Conservation (phyloP, 2,888 invertebrate genomes). For the Mantis religiosa region DNA sequence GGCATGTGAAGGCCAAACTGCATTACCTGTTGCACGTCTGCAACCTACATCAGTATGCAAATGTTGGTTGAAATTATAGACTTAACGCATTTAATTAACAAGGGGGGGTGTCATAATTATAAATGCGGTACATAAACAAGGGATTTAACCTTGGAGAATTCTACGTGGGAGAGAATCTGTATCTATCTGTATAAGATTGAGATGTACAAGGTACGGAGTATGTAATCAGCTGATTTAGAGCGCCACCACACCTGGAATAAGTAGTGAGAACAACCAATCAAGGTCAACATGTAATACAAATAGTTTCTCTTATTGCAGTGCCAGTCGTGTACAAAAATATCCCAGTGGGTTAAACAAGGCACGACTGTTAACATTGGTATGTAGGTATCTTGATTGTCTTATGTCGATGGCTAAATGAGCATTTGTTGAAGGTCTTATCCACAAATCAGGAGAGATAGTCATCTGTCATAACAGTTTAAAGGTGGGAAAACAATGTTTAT, state of each 20-base stretch:
- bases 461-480: no score
- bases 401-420: no score
- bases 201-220: not conserved
- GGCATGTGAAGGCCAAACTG: not conserved
- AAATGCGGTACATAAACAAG: not conserved
- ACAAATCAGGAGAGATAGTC: no score
- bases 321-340: no score
- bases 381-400: no score
- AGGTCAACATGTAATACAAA: not conserved
- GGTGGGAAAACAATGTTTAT: no score
- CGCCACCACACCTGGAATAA: not conserved
- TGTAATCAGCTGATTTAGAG: not conserved
- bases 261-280: not conserved
- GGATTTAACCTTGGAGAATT: not conserved
- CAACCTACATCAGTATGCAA: not conserved
- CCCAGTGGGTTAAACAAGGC: no score
- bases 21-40: not conserved
- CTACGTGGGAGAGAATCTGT: not conserved
- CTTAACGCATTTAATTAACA: not conserved
- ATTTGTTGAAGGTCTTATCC: no score
- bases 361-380: no score
- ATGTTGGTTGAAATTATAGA: not conserved
- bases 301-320: no score
- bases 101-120: not conserved
- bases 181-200: not conserved